These are phyloP conservation scores for Clarias fuscus DNA, from an alignment of 2,797 vertebrate species.

Conservation along the genomic window DNA sequence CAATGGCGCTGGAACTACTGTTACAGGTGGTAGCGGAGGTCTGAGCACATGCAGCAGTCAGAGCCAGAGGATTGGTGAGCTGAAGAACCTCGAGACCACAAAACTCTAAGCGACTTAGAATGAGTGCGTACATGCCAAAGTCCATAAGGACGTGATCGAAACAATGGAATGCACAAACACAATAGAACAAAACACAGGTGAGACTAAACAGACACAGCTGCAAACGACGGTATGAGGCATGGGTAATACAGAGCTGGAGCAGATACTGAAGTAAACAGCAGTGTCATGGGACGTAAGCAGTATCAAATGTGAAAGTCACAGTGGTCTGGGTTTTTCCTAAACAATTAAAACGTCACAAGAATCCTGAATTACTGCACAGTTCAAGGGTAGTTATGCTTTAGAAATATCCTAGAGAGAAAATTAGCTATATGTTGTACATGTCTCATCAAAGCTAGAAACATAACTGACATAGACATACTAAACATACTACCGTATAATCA, in stretches of 20 bases:
- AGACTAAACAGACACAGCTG: background rate
- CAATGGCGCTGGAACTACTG: background rate
- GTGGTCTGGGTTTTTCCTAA: background rate
- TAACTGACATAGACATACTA: background rate
- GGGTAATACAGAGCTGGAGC: background rate
- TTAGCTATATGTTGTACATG: background rate
- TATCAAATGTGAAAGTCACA: background rate
- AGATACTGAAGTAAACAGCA: background rate
- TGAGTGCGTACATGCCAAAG: background rate
- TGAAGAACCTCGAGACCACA: background rate
- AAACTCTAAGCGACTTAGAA: background rate
- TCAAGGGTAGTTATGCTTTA: background rate
- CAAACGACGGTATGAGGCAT: background rate
- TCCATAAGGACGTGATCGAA: conserved; percentile 16
- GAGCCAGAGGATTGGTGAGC: background rate
- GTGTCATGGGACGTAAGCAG: background rate
- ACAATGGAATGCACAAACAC: background rate
- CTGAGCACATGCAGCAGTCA: background rate
- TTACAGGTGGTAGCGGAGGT: background rate
- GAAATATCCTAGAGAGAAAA: background rate
- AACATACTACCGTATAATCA: no score
- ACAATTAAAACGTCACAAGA: background rate
- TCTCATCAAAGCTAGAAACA: background rate
- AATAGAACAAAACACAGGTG: conserved; percentile 13
- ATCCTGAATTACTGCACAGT: background rate